These are phyloP conservation scores for Martes martes DNA, from an alignment of 2,113 vertebrate species.

Conservation along the genomic window DNA sequence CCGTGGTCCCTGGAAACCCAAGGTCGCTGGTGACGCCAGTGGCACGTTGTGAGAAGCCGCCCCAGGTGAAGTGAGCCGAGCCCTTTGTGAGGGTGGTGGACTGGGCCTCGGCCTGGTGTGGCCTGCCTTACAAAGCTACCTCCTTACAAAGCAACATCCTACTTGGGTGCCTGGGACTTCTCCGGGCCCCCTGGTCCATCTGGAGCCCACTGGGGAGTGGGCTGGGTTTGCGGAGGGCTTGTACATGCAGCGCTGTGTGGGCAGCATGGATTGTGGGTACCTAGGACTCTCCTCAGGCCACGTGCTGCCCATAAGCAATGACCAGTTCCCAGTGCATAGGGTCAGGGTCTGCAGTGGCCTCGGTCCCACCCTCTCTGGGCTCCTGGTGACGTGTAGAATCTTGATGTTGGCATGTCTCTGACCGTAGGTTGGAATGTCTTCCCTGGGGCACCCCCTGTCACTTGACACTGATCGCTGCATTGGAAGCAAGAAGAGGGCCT, in stretches of 20 bases:
- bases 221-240: background rate
- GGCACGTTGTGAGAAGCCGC: background rate
- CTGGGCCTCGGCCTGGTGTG: background rate
- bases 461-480: background rate
- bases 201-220: background rate
- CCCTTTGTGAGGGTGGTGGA: background rate
- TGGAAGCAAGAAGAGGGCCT: background rate
- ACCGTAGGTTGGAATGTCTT: background rate
- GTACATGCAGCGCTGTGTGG: background rate
- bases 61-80: background rate
- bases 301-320: background rate
- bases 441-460: background rate
- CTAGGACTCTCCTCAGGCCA: background rate
- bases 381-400: background rate
- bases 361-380: background rate
- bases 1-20: background rate
- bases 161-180: background rate
- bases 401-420: background rate
- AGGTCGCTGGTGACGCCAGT: background rate
- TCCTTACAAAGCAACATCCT: no score
- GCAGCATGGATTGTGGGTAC: background rate
- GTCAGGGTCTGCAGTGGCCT: background rate
- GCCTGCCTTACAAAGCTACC: background rate
- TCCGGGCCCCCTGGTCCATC: background rate
- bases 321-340: background rate